Conservation (phyloP, 2,797 vertebrate genomes). For the Spinibarbus caldwelli region DNA sequence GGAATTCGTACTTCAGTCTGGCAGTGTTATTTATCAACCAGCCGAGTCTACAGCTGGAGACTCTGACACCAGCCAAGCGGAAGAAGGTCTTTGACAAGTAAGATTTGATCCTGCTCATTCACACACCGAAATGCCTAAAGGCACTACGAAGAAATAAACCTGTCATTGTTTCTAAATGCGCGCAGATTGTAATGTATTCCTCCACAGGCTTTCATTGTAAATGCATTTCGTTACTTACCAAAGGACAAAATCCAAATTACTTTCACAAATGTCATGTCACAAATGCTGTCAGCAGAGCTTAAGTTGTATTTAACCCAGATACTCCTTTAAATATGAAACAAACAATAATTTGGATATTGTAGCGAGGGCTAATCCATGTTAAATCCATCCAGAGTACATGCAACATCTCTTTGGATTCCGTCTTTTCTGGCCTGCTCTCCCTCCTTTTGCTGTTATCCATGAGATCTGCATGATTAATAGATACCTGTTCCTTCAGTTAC, state of each 20-base stretch:
- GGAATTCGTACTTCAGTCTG: conserved; percentile 99
- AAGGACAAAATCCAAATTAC: background rate
- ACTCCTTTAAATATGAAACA: background rate
- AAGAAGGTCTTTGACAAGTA: conserved; percentile 98
- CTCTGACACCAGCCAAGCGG: conserved; percentile 87
- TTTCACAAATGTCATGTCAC: background rate
- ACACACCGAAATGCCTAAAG: background rate
- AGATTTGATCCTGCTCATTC: conserved; percentile 59
- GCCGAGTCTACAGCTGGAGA: conserved; percentile 95
- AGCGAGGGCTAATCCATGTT: conserved; percentile 1
- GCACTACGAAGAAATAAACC: background rate
- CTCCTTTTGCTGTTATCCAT: background rate
- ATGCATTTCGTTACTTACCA: background rate
- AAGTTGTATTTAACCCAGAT: conserved; percentile 3
- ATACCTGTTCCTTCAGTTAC: background rate
- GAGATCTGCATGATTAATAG: conserved; percentile 1
- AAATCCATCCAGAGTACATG: background rate
- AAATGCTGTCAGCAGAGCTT: conserved; percentile 4
- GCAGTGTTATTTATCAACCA: conserved; percentile 98
- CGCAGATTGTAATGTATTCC: background rate
- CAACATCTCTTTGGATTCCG: background rate
- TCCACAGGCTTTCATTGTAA: background rate
- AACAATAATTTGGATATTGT: background rate
- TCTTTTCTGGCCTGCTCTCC: background rate
- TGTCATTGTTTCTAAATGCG: background rate